Conservation (phyloP, 2,797 vertebrate genomes). For the Atherinosoma microstoma region DNA sequence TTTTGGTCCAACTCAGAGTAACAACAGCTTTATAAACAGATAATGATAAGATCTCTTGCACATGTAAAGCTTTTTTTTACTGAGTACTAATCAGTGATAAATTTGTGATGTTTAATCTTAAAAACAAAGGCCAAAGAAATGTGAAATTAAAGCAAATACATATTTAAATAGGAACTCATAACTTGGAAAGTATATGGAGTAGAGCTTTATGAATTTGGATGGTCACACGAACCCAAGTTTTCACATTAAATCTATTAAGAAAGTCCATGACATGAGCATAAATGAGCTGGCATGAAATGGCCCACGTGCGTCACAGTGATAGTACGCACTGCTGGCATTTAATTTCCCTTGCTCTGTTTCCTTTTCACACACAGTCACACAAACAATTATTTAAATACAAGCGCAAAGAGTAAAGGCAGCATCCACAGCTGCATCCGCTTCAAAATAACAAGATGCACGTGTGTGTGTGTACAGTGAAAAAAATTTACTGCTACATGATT, state of each 20-base stretch:
- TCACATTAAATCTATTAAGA: not conserved
- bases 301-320: conserved; percentile 53
- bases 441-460: conserved; percentile 51
- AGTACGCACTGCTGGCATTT: conserved; percentile 49
- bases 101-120: not conserved
- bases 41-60: too few species aligned
- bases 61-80: too few species aligned
- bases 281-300: not conserved
- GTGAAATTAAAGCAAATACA: not conserved
- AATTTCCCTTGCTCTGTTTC: conserved; percentile 41
- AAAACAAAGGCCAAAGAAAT: not conserved
- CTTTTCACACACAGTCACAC: conserved; percentile 44
- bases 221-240: not conserved
- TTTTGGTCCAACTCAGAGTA: too few species aligned
- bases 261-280: not conserved
- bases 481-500: conserved; percentile 25
- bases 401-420: conserved; percentile 33
- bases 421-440: conserved; percentile 66
- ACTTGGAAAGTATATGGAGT: not conserved
- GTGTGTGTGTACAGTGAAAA: conserved; percentile 13
- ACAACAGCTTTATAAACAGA: too few species aligned
- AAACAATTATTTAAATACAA: conserved; percentile 65
- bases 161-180: not conserved
- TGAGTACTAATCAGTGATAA: too few species aligned
- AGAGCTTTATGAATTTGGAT: not conserved